phyloP scores from a whole-genome alignment of 2,888 invertebrate genomes.

The Punctoribates punctum region DNA sequence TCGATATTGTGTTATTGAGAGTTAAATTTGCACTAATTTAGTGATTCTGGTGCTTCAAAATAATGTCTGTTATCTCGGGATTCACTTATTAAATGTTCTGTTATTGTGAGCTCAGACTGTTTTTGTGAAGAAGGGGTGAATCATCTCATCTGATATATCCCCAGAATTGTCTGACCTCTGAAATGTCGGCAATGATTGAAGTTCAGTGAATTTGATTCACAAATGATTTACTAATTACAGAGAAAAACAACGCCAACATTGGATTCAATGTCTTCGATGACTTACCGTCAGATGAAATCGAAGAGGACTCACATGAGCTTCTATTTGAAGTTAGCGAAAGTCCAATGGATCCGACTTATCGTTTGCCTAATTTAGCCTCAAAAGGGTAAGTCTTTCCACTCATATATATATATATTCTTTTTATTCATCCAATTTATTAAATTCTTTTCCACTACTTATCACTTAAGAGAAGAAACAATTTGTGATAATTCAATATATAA shows the following conservation, averaged over 20 bases:
- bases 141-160: too few species aligned
- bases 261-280: slow-evolving; percentile 51
- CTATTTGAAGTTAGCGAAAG: slow-evolving; percentile 77
- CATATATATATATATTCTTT: neutral
- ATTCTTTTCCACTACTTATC: neutral
- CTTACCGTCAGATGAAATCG: slow-evolving; percentile 50
- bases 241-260: slow-evolving; percentile 41
- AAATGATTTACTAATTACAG: neutral
- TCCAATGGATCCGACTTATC: slow-evolving; percentile 64
- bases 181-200: neutral
- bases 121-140: too few species aligned
- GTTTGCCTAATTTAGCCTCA: slow-evolving; percentile 59
- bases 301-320: slow-evolving; percentile 59
- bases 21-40: too few species aligned
- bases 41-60: too few species aligned
- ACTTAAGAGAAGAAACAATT: too few species aligned
- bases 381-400: slow-evolving; percentile 47
- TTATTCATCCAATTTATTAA: neutral
- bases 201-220: neutral
- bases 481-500: too few species aligned
- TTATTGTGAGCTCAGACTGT: too few species aligned
- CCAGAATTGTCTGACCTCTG: too few species aligned
- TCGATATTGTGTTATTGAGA: too few species aligned
- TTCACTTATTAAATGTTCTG: too few species aligned
- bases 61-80: too few species aligned